Conservation (phyloP, 2,888 invertebrate genomes). For the Tromatobia lineatoria region DNA sequence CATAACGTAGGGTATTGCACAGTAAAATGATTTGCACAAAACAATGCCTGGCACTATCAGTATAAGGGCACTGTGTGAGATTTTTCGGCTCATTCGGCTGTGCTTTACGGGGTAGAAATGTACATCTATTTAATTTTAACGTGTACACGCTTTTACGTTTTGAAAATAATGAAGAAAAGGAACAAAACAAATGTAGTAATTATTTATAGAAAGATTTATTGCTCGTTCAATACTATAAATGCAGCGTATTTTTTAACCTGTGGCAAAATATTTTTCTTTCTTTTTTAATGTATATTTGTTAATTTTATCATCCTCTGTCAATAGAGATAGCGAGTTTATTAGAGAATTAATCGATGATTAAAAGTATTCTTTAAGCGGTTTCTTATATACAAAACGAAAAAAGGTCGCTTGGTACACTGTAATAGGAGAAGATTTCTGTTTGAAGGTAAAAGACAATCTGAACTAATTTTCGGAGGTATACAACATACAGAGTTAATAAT, state of each 20-base stretch:
- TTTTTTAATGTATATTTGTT: conserved; percentile 62
- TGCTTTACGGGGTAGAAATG: conserved; percentile 69
- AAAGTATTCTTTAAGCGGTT: conserved; percentile 58
- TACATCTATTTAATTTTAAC: conserved; percentile 63
- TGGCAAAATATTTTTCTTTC: conserved; percentile 47
- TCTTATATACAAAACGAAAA: conserved; percentile 41
- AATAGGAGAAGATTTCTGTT: conserved; percentile 14
- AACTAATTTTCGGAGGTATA: conserved; percentile 51
- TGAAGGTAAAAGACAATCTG: conserved; percentile 65
- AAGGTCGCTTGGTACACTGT: conserved; percentile 43
- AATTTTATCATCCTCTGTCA: conserved; percentile 54
- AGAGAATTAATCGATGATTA: conserved; percentile 50
- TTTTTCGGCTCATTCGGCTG: conserved; percentile 73
- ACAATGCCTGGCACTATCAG: conserved; percentile 59
- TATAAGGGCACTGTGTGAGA: conserved; percentile 64
- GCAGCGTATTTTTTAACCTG: conserved; percentile 60
- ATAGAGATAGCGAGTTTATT: conserved; percentile 50
- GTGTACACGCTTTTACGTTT: conserved; percentile 56
- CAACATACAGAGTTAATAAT: conserved; percentile 48
- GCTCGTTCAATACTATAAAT: conserved; percentile 47
- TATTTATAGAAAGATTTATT: conserved; percentile 66
- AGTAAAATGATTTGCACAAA: conserved; percentile 69
- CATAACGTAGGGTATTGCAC: conserved; percentile 69
- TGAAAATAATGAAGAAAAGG: conserved; percentile 3
- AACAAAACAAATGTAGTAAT: conserved; percentile 43